These are phyloP conservation scores for Diaphora mendica DNA, from an alignment of 2,888 invertebrate genomes.

Conservation along the genomic window DNA sequence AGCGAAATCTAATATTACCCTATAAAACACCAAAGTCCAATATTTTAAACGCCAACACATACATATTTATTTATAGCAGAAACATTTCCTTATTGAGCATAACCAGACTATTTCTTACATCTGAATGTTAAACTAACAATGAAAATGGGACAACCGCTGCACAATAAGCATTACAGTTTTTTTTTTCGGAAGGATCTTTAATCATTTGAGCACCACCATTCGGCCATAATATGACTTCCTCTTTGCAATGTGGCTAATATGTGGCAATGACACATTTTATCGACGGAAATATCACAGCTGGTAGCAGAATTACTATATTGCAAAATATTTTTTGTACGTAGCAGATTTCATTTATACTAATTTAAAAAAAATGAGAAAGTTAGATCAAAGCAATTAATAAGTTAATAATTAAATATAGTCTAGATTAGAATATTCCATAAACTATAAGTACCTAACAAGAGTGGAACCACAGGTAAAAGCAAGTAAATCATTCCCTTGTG, in stretches of 20 bases:
- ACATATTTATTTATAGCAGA: conserved; percentile 44
- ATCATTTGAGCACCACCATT: conserved; percentile 39
- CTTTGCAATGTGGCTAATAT: conserved; percentile 19
- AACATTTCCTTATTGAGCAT: conserved; percentile 52
- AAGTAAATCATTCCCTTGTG: too few relatives aligned
- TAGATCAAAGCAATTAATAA: not conserved
- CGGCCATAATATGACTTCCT: conserved; percentile 29
- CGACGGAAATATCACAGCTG: conserved; percentile 27
- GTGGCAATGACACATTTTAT: conserved; percentile 28
- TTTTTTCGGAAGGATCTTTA: conserved; percentile 24
- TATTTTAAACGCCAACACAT: conserved; percentile 32
- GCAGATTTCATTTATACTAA: not conserved
- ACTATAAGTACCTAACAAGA: not conserved
- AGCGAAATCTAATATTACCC: conserved; percentile 35
- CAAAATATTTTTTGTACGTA: not conserved
- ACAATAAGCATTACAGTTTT: conserved; percentile 4
- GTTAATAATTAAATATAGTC: not conserved
- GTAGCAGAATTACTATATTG: not conserved
- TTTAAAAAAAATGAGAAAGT: not conserved
- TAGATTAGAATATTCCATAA: not conserved
- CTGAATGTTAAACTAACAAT: conserved; percentile 27
- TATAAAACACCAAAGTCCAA: conserved; percentile 39
- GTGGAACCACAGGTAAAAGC: too few relatives aligned
- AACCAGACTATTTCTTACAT: conserved; percentile 47
- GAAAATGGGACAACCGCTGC: conserved; percentile 4